These are phyloP conservation scores for Zonitis immaculata DNA, from an alignment of 2,888 invertebrate genomes.

Conservation along the genomic window DNA sequence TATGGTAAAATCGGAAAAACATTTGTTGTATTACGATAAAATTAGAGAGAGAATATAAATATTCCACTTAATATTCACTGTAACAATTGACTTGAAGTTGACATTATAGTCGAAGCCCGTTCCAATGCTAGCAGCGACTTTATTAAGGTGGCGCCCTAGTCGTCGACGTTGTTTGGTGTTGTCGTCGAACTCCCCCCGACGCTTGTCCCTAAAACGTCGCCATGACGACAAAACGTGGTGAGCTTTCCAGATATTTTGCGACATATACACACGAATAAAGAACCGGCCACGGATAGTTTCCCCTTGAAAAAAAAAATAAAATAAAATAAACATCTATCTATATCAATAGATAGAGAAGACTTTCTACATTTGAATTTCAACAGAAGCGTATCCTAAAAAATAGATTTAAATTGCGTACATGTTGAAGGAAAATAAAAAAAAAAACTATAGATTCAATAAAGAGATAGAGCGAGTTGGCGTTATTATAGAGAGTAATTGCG, in stretches of 20 bases:
- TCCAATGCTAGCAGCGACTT: slow-evolving; percentile 31
- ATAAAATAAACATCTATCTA: not conserved
- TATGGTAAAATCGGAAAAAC: too few species aligned
- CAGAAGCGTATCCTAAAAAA: too few species aligned
- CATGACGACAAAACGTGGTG: slow-evolving; percentile 29
- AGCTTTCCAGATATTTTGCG: slow-evolving; percentile 27
- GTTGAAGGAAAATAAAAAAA: not conserved
- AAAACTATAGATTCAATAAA: too few species aligned
- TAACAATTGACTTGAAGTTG: slow-evolving; percentile 35
- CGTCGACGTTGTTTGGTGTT: too few species aligned
- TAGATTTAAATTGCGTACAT: not conserved
- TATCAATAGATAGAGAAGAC: not conserved
- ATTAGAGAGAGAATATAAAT: slow-evolving; percentile 26
- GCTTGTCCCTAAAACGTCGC: slow-evolving; percentile 29
- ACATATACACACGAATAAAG: slow-evolving; percentile 15
- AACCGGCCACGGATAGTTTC: slow-evolving; percentile 7
- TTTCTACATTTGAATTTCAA: not conserved
- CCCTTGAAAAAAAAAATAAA: not conserved
- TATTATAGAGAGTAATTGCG: slow-evolving; percentile 19
- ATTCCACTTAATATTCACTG: slow-evolving; percentile 33
- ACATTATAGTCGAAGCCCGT: slow-evolving; percentile 31
- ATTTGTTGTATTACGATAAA: too few species aligned
- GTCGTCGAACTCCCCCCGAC: slow-evolving; percentile 15
- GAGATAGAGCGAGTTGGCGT: slow-evolving; percentile 5
- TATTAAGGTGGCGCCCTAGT: slow-evolving; percentile 35